These are phyloP conservation scores for Varanus salvator DNA, from an alignment of 2,113 vertebrate species.

Conservation along the genomic window DNA sequence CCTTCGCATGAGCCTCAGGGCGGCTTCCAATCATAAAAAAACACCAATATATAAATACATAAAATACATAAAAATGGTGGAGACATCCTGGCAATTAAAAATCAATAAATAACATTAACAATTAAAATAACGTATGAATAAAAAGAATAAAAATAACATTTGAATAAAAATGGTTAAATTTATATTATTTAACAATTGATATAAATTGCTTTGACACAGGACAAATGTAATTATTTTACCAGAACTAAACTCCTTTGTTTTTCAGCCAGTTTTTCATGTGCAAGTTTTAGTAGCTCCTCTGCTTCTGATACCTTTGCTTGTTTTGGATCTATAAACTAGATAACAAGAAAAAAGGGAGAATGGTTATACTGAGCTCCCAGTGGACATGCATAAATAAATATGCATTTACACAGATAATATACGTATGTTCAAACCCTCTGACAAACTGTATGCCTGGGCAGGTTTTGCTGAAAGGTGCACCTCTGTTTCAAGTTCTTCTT, in stretches of 20 bases:
- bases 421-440: neutral
- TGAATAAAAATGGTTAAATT: too few relatives aligned
- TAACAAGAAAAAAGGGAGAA: slow-evolving; percentile 31
- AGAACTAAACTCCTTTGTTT: slow-evolving; percentile 72
- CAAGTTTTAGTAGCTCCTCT: slow-evolving; percentile 67
- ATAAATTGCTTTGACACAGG: neutral
- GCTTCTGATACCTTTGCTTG: slow-evolving; percentile 69
- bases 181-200: neutral
- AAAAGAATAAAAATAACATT: too few relatives aligned
- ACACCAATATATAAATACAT: too few relatives aligned
- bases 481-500: neutral
- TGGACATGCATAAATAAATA: neutral
- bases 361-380: neutral
- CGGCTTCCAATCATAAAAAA: too few relatives aligned
- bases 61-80: too few relatives aligned
- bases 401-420: neutral
- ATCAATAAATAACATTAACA: too few relatives aligned
- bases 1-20: too few relatives aligned
- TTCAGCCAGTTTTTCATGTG: slow-evolving; percentile 60
- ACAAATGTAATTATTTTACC: slow-evolving; percentile 64
- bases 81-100: too few relatives aligned
- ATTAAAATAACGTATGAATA: too few relatives aligned
- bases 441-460: neutral
- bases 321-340: slow-evolving; percentile 72
- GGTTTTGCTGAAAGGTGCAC: neutral